These are phyloP conservation scores for Ptychadena robeensis DNA, from an alignment of 2,797 vertebrate species.

Conservation along the genomic window DNA sequence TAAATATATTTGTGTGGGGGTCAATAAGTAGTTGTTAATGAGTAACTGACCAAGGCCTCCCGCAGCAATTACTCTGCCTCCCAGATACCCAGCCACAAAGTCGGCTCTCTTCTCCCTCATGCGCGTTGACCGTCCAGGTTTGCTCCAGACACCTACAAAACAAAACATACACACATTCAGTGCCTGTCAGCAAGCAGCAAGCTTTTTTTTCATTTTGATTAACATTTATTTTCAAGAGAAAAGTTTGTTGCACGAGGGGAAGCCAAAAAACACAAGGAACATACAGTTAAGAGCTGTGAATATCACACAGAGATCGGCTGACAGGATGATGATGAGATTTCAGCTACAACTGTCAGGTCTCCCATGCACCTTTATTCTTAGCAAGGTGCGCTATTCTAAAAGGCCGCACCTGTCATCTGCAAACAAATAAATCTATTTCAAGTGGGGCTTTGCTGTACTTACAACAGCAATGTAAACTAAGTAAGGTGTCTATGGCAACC, in stretches of 20 bases:
- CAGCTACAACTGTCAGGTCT: constrained; percentile 13
- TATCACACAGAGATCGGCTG: constrained; percentile 16
- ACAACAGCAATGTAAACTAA: not conserved
- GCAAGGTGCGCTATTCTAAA: not conserved
- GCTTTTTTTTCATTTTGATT: not conserved
- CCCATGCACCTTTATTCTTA: not conserved
- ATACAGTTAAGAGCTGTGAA: not conserved
- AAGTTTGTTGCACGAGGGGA: not conserved
- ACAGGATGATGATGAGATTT: constrained; percentile 21
- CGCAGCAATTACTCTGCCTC: constrained; percentile 85
- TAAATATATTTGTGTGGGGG: no score
- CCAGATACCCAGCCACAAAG: constrained; percentile 89
- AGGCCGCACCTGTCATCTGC: constrained; percentile 6
- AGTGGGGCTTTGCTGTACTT: not conserved
- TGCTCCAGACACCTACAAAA: constrained; percentile 87
- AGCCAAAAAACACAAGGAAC: not conserved
- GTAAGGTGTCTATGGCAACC: not conserved
- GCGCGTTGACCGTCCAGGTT: constrained; percentile 82
- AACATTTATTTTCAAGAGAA: not conserved
- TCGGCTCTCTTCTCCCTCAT: constrained; percentile 97
- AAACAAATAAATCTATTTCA: constrained; percentile 8
- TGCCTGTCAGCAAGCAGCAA: not conserved
- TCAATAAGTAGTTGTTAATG: not conserved
- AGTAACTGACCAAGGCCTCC: constrained; percentile 86
- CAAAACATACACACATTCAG: not conserved